phyloP scores from a whole-genome alignment of 2,113 vertebrate species.

The Origma solitaria region DNA sequence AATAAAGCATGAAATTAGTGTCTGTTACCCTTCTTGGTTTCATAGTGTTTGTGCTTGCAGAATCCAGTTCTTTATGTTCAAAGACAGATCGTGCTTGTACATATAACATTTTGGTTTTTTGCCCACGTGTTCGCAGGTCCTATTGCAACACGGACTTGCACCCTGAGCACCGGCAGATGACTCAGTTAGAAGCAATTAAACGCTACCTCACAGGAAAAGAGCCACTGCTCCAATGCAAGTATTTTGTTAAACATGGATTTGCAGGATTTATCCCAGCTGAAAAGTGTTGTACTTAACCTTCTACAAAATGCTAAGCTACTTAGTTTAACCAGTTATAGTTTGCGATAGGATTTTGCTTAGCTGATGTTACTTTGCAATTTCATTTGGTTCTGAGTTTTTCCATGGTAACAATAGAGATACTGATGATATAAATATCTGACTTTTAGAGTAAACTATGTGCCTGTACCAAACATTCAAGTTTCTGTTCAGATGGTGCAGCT shows the following conservation, averaged over 20 bases:
- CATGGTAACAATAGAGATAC: neutral
- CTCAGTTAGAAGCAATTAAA: slow-evolving; percentile 93
- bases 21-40: slow-evolving; percentile 7
- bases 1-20: neutral
- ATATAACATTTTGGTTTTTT: slow-evolving; percentile 2
- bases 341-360: neutral
- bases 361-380: neutral
- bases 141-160: slow-evolving; percentile 95
- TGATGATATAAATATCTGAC: neutral
- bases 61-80: neutral
- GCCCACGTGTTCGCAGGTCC: slow-evolving; percentile 75
- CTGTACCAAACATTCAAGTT: neutral
- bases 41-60: neutral
- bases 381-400: neutral
- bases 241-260: neutral
- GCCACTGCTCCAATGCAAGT: slow-evolving; percentile 89
- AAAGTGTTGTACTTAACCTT: neutral
- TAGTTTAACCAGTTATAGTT: neutral
- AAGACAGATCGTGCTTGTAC: neutral
- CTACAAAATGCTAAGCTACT: neutral
- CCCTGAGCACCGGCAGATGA: slow-evolving; percentile 88
- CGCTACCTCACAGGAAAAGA: slow-evolving; percentile 90
- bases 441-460: neutral
- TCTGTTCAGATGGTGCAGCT: neutral
- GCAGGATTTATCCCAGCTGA: neutral